Conservation (phyloP, 2,888 invertebrate genomes). For the Lithophane leautieri region DNA sequence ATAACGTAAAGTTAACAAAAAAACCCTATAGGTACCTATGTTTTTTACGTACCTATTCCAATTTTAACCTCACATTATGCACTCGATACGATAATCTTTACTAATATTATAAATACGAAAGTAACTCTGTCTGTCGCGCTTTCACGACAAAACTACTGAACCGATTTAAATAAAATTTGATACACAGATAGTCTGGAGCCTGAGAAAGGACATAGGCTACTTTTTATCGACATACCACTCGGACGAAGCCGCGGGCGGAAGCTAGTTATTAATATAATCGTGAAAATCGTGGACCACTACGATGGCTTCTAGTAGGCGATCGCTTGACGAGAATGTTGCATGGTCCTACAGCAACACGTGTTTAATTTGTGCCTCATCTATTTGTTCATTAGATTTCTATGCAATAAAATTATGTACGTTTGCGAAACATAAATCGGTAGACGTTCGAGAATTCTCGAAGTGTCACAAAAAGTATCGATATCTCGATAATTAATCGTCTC, state of each 20-base stretch:
- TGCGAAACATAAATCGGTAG: constrained; percentile 73
- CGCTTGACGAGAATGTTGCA: not conserved
- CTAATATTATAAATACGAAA: no score
- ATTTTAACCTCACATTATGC: no score
- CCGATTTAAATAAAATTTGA: no score
- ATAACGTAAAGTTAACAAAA: not conserved
- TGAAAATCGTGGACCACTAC: not conserved
- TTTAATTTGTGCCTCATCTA: constrained; percentile 13
- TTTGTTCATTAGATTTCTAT: constrained; percentile 3
- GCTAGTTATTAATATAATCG: not conserved
- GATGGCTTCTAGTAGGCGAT: not conserved
- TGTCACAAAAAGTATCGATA: constrained; percentile 58
- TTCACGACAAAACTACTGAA: no score
- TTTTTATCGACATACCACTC: no score
- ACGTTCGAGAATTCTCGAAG: constrained; percentile 52
- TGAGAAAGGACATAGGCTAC: no score
- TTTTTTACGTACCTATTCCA: no score
- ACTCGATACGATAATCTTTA: not conserved
- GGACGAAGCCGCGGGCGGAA: no score
- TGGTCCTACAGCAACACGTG: not conserved
- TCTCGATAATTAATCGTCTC: constrained; percentile 54
- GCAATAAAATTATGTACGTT: constrained; percentile 70
- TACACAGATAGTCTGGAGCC: no score
- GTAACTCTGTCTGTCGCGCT: no score
- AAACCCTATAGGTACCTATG: not conserved